Conservation (phyloP, 2,113 vertebrate species). For the Chunga burmeisteri region DNA sequence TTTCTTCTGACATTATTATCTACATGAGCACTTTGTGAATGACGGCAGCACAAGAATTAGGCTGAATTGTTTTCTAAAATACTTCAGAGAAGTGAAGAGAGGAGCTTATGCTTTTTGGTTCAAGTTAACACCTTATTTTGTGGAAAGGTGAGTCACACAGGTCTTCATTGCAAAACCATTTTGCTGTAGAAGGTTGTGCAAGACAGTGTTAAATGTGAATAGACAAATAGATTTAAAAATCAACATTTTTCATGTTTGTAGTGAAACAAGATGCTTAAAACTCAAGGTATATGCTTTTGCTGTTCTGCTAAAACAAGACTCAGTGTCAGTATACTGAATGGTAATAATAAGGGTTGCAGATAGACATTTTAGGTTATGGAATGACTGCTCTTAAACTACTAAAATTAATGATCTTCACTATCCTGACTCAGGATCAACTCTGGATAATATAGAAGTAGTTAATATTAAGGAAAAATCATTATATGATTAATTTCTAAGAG, state of each 20-base stretch:
- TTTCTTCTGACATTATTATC: conserved; percentile 29
- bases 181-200: background rate
- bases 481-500: background rate
- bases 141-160: background rate
- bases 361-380: background rate
- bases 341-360: background rate
- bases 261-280: background rate
- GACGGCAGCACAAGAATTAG: conserved; percentile 17
- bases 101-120: background rate
- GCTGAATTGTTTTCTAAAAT: conserved; percentile 27
- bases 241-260: background rate
- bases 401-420: background rate
- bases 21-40: conserved; percentile 14
- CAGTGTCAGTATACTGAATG: background rate
- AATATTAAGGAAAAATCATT: background rate
- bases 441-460: background rate
- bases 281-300: background rate
- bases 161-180: background rate
- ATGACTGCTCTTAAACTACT: background rate
- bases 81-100: background rate
- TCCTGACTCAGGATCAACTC: background rate
- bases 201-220: background rate
- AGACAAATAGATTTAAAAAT: background rate
- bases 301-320: background rate
- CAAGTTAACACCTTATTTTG: background rate